Evolutionary conservation across 1,140 invertebrate species (phyloP).

Genomic region (Mercenaria mercenaria): DNA sequence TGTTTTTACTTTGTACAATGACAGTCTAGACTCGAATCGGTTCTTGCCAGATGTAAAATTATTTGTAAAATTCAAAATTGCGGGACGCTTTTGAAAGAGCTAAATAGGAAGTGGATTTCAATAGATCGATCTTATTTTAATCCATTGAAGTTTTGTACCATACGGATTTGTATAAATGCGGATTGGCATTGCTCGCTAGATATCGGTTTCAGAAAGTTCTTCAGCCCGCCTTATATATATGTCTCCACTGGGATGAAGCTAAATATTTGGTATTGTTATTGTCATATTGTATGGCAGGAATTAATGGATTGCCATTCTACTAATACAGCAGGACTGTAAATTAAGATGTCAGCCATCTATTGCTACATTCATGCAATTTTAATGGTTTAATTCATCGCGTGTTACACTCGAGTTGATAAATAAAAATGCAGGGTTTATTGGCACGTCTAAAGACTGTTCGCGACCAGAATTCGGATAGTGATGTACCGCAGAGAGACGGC

Average conservation of each 20-base stretch:
- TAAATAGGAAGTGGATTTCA: not conserved
- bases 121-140: not conserved
- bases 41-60: not conserved
- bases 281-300: not conserved
- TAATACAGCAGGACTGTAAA: not conserved
- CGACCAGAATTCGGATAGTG: not conserved
- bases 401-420: constrained; percentile 33
- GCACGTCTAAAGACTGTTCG: constrained; percentile 19
- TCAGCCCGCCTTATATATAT: not conserved
- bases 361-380: constrained; percentile 17
- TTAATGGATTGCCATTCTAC: constrained; percentile 31
- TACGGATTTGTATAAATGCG: not conserved
- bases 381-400: constrained; percentile 47
- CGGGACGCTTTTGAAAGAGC: not conserved
- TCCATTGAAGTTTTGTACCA: not conserved
- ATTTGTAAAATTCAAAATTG: not conserved
- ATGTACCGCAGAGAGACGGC: not conserved
- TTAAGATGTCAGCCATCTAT: constrained; percentile 8
- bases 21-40: too few species aligned
- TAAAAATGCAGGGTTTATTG: constrained; percentile 55
- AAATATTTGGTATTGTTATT: not conserved
- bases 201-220: not conserved
- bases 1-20: too few species aligned
- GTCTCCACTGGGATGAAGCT: not conserved
- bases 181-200: not conserved